Percentiles rank a stretch among this genome's conserved stretches.
phyloP scores from a whole-genome alignment of 2,797 vertebrate species.

The Sarcophilus harrisii region DNA sequence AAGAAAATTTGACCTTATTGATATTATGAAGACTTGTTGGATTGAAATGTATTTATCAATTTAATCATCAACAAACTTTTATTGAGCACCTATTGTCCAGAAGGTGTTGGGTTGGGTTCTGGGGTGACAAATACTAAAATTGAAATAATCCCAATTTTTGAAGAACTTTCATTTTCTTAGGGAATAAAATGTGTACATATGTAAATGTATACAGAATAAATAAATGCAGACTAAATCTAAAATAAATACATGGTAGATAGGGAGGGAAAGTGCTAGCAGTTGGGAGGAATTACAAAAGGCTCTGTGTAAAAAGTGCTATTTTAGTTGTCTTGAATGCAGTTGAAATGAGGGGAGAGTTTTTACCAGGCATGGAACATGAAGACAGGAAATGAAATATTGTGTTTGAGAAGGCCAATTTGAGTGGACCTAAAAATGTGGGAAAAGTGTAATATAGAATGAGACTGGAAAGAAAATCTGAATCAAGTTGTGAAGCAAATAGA shows the following conservation, averaged over 20 bases:
- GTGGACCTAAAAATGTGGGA: not conserved
- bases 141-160: not conserved
- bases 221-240: not conserved
- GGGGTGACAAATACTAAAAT: not conserved
- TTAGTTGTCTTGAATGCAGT: not conserved
- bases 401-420: not conserved
- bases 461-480: not conserved
- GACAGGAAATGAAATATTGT: not conserved
- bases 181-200: not conserved
- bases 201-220: not conserved
- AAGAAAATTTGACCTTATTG: not conserved
- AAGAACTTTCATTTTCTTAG: not conserved
- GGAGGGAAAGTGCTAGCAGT: not conserved
- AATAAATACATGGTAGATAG: not conserved
- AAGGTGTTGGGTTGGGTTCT: not conserved
- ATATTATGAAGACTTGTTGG: not conserved
- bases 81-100: not conserved
- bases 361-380: not conserved
- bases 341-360: not conserved
- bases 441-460: not conserved
- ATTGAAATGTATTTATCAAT: not conserved
- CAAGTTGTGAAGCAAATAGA: not conserved
- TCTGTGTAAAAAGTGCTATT: not conserved
- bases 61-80: not conserved
- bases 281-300: not conserved